These are phyloP conservation scores for Agrochola circellaris DNA, from an alignment of 2,888 invertebrate genomes.

Conservation along the genomic window DNA sequence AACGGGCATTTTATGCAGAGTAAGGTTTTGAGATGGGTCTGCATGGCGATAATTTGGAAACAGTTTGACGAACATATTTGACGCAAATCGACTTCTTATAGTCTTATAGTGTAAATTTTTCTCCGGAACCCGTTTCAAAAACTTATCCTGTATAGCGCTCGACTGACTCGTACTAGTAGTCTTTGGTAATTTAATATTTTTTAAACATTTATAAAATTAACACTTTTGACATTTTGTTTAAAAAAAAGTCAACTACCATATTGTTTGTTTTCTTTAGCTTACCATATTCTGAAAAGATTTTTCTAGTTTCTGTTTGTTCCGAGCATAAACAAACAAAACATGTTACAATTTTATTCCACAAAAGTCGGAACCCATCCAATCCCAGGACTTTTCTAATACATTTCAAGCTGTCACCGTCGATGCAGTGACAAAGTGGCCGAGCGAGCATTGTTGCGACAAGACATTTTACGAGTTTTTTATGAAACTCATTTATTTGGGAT, in stretches of 20 bases:
- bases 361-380: constrained; percentile 13
- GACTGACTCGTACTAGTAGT: constrained; percentile 33
- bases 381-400: background rate
- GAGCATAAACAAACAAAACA: constrained; percentile 59
- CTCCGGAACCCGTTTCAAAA: constrained; percentile 4
- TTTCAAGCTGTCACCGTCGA: constrained; percentile 27
- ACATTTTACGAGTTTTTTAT: background rate
- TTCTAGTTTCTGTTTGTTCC: constrained; percentile 63
- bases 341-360: constrained; percentile 47
- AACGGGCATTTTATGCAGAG: constrained; percentile 3
- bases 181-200: background rate
- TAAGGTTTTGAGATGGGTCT: constrained; percentile 19
- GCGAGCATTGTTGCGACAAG: constrained; percentile 18
- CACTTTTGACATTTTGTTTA: constrained; percentile 13
- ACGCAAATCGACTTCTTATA: background rate
- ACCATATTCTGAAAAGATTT: constrained; percentile 60
- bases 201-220: background rate
- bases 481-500: background rate
- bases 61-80: background rate
- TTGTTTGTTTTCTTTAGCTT: constrained; percentile 55
- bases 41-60: background rate
- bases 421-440: constrained; percentile 1
- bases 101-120: background rate
- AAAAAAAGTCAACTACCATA: constrained; percentile 55
- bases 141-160: constrained; percentile 5